These are phyloP conservation scores for Ctenopoma kingsleyae DNA, from an alignment of 2,797 vertebrate species.

Conservation along the genomic window DNA sequence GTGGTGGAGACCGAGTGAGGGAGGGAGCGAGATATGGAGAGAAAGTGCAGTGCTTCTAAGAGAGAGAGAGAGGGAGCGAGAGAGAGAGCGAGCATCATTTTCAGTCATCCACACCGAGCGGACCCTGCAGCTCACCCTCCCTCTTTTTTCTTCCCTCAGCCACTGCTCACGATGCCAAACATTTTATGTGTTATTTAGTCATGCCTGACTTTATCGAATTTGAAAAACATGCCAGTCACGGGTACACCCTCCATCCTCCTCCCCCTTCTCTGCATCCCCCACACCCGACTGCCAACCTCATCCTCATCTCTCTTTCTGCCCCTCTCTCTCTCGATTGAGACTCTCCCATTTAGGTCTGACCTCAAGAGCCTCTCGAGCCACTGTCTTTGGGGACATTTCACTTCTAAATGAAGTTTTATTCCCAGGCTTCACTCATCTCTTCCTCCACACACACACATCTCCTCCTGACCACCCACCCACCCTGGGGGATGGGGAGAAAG, in stretches of 20 bases:
- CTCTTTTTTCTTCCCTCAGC: constrained; percentile 50
- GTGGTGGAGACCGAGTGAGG: constrained; percentile 73
- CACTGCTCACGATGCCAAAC: constrained; percentile 76
- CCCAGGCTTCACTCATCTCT: constrained; percentile 27
- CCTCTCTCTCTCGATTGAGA: constrained; percentile 40
- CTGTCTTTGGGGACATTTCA: constrained; percentile 75
- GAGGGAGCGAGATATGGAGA: constrained; percentile 52
- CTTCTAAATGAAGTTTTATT: constrained; percentile 79
- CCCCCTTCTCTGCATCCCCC: constrained; percentile 1
- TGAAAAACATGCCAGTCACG: constrained; percentile 79
- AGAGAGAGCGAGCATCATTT: constrained; percentile 68
- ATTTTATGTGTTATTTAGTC: constrained; percentile 85
- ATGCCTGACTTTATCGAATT: constrained; percentile 84
- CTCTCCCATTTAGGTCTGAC: constrained; percentile 62
- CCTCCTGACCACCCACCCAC: constrained; percentile 62
- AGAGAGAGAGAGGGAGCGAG: constrained; percentile 7
- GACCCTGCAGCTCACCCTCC: constrained; percentile 55
- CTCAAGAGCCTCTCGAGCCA: constrained; percentile 59
- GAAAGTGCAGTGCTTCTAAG: constrained; percentile 1
- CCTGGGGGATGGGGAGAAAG: constrained; percentile 62
- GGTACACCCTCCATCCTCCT: constrained; percentile 31
- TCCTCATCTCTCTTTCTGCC: constrained; percentile 40
- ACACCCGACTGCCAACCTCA: constrained; percentile 34
- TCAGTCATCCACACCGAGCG: constrained; percentile 56
- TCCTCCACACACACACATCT: constrained; percentile 2